Evolutionary conservation across 2,797 vertebrate genomes (phyloP), one percentile per base, ranked within the genome.

Genomic region (Halcyon leucocephala): DNA sequence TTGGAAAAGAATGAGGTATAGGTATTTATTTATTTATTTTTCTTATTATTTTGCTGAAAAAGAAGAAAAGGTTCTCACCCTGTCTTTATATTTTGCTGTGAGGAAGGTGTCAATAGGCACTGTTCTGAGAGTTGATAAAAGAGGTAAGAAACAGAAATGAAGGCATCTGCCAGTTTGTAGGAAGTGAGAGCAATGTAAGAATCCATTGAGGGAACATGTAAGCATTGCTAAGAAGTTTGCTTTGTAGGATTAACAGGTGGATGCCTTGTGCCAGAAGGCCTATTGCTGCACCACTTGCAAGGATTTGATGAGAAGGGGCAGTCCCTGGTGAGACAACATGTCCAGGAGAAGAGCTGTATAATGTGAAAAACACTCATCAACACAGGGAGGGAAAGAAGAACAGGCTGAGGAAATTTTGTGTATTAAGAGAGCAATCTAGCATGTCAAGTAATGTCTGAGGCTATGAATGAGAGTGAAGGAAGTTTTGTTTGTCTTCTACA

Each of bases 291-390:
- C 19, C 1, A 0, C 10, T 55, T 65, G 52, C 21, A 54, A 76
- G 51, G 57, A 21, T 42, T 17, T 4, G 2, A 42, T n/a, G 71
- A 46, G 60, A 66, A 80, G 29, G 22, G 9, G 26, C n/a, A 33
- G 57, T 60, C 15, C 46, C 60, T 35, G 37, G 42, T 0, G 8
- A 77, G 81, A 8, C 24, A 55, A 2, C 7, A 7, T 0, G 14
- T 80, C 48, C n/a, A 10, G 51, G 26, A 37, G 26, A 15, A 77
- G 26, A 41, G 35, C 39, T 65, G 6, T 7, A 5, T 0, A 19
- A 65, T 22, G 14, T 14, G 42, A n/a, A 83, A 89, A 71, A 18
- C 31, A 3, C 5, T n/a, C 19, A 37, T 3, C 31, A 44, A 46
- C 41, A 41, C 5, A 16, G 15, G 14, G 42, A 31, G 37, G 11